Percentiles rank a stretch among this genome's conserved stretches.
These are phyloP conservation scores for Sinelater perroti DNA, from an alignment of 2,888 invertebrate species.

Conservation along the genomic window DNA sequence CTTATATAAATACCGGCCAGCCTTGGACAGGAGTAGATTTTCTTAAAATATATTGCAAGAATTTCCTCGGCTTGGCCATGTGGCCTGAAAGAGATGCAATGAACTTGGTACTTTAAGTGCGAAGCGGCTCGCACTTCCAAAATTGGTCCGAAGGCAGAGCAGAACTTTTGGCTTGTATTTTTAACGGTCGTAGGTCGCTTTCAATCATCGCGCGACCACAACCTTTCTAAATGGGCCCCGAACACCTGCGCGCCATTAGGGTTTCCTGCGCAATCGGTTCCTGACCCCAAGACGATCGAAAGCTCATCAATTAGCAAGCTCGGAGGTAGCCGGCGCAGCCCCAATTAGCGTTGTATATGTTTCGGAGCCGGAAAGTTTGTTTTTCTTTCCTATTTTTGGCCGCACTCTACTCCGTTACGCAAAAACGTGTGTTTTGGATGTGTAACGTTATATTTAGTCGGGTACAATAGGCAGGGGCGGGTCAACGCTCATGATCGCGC, in stretches of 20 bases:
- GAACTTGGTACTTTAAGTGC: too few species aligned
- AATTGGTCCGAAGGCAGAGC: not conserved
- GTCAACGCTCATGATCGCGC: too few species aligned
- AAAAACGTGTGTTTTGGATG: conserved; percentile 23
- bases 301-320: too few species aligned
- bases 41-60: conserved; percentile 14
- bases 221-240: not conserved
- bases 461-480: conserved; percentile 25
- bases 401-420: conserved; percentile 23
- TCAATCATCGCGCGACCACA: not conserved
- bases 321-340: too few species aligned
- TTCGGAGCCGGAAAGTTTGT: conserved; percentile 10
- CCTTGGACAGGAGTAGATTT: conserved; percentile 9
- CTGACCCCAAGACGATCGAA: too few species aligned
- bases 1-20: conserved; percentile 15
- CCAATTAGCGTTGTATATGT: conserved; percentile 8
- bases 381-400: conserved; percentile 25
- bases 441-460: conserved; percentile 28
- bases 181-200: not conserved
- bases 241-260: too few species aligned
- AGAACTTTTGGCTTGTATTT: not conserved
- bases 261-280: too few species aligned
- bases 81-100: not conserved
- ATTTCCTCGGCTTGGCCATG: conserved; percentile 4
- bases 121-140: too few species aligned